Evolutionary conservation across 2,888 invertebrate genomes (phyloP).

Genomic region (Tryphoninae sp.): DNA sequence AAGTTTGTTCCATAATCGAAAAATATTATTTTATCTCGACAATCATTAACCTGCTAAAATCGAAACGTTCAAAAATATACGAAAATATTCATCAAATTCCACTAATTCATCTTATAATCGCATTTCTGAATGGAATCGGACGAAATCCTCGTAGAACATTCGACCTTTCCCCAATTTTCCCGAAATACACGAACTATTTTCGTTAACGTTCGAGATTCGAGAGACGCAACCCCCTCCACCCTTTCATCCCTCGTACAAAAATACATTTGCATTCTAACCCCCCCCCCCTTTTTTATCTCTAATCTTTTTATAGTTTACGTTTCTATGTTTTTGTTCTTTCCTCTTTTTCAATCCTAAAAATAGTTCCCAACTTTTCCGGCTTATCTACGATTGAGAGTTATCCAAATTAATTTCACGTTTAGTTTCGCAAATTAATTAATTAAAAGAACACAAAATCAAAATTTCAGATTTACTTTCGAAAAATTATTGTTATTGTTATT

Average conservation of each 20-base stretch:
- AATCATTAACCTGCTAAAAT: too few species aligned
- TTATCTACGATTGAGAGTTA: slow-evolving; percentile 10
- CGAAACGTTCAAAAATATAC: too few species aligned
- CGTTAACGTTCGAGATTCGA: too few species aligned
- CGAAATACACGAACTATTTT: too few species aligned
- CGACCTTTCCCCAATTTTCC: neutral
- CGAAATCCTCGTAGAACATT: neutral
- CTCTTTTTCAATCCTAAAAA: slow-evolving; percentile 1
- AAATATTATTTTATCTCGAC: too few species aligned
- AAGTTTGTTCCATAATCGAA: too few species aligned
- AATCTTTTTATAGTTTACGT: neutral
- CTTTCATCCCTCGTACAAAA: neutral
- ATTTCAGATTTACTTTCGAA: slow-evolving; percentile 33
- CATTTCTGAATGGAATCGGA: too few species aligned
- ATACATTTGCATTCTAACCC: neutral
- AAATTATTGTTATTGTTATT: neutral
- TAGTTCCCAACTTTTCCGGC: slow-evolving; percentile 8
- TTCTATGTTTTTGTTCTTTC: slow-evolving; percentile 4
- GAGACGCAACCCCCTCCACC: too few species aligned
- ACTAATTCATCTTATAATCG: too few species aligned
- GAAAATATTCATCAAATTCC: too few species aligned
- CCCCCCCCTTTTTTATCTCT: too few species aligned
- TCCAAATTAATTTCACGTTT: slow-evolving; percentile 3
- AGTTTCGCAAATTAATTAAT: slow-evolving; percentile 28
- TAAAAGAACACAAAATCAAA: slow-evolving; percentile 29